These are phyloP conservation scores for Epinotia ramella DNA, from an alignment of 2,888 invertebrate species.

Conservation along the genomic window DNA sequence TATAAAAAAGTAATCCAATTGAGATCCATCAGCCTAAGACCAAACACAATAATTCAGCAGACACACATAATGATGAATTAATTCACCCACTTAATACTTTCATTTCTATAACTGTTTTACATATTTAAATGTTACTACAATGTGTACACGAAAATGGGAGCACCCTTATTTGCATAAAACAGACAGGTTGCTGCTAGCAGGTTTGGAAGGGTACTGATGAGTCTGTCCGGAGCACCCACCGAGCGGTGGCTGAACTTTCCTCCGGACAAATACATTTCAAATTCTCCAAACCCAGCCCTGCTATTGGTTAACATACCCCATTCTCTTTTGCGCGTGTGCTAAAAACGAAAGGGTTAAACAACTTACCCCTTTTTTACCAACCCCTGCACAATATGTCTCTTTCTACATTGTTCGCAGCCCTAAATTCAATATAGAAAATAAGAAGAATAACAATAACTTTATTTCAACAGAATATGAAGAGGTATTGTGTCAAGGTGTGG, in stretches of 20 bases:
- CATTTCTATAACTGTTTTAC: neutral
- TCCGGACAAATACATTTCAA: slow-evolving; percentile 75
- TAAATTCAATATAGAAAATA: slow-evolving; percentile 4
- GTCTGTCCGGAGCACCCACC: slow-evolving; percentile 58
- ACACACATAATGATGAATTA: neutral
- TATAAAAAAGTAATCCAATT: slow-evolving; percentile 15
- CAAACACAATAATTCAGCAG: slow-evolving; percentile 11
- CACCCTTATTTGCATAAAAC: slow-evolving; percentile 53
- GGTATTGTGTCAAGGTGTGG: neutral
- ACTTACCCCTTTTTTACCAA: slow-evolving; percentile 74
- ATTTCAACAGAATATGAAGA: neutral
- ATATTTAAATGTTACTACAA: neutral
- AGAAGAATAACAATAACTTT: slow-evolving; percentile 2
- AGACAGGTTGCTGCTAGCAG: slow-evolving; percentile 63
- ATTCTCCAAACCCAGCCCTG: slow-evolving; percentile 66
- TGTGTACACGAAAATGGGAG: neutral
- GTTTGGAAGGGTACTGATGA: slow-evolving; percentile 65
- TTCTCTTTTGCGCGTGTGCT: slow-evolving; percentile 82
- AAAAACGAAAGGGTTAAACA: slow-evolving; percentile 81
- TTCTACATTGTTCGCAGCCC: slow-evolving; percentile 50
- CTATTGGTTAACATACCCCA: slow-evolving; percentile 76
- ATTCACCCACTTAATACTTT: neutral
- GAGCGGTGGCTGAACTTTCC: slow-evolving; percentile 56
- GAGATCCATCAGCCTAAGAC: slow-evolving; percentile 4
- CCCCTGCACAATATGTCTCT: slow-evolving; percentile 66